These are phyloP conservation scores for Sebastes alutus DNA, from an alignment of 2,797 vertebrate species.

Conservation along the genomic window DNA sequence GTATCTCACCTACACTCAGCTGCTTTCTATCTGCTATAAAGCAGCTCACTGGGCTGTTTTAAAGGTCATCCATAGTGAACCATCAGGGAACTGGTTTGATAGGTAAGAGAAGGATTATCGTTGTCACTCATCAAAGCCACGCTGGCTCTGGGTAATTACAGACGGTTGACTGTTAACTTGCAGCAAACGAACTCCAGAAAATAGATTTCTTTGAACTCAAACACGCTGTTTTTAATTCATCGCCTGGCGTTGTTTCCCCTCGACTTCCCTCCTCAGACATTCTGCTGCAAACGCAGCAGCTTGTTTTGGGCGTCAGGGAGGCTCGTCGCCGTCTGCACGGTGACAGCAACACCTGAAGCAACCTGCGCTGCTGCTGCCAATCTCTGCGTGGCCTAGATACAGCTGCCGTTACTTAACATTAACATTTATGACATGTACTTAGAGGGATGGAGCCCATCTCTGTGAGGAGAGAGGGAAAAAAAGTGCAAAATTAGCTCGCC, in stretches of 20 bases:
- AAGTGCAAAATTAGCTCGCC: slow-evolving; percentile 14
- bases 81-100: not conserved
- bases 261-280: not conserved
- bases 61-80: slow-evolving; percentile 7
- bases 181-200: not conserved
- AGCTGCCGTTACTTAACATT: slow-evolving; percentile 21
- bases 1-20: not conserved
- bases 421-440: slow-evolving; percentile 44
- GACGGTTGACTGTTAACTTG: not conserved
- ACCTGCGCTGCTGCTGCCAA: slow-evolving; percentile 32
- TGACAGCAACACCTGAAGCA: slow-evolving; percentile 51
- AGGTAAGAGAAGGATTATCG: not conserved
- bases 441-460: slow-evolving; percentile 3
- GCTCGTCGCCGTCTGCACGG: not conserved
- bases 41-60: not conserved
- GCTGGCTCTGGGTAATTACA: not conserved
- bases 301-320: slow-evolving; percentile 5
- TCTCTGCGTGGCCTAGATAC: slow-evolving; percentile 32
- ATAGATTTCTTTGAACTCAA: slow-evolving; percentile 13
- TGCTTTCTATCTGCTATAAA: not conserved
- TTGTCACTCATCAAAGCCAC: not conserved
- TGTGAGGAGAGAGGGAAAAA: not conserved
- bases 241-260: not conserved
- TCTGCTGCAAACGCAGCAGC: not conserved
- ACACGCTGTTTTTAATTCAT: not conserved